These are phyloP conservation scores for Selene dorsalis DNA, from an alignment of 2,797 vertebrate genomes.

Conservation along the genomic window DNA sequence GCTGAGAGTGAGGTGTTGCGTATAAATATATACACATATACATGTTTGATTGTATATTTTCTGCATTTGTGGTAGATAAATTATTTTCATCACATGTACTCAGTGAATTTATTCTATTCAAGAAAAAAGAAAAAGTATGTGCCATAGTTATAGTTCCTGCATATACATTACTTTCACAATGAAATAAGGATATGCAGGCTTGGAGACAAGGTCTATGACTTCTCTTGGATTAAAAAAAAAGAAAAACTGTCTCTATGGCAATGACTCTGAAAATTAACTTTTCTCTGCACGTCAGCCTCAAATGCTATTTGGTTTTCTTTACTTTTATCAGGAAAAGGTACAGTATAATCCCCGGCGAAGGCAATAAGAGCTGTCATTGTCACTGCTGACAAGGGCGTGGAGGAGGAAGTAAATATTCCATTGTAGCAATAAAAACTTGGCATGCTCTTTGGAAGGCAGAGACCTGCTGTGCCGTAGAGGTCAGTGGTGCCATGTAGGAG, in stretches of 20 bases:
- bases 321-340: conserved; percentile 66
- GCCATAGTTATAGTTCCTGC: conserved; percentile 16
- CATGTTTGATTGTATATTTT: conserved; percentile 33
- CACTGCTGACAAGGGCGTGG: conserved; percentile 68
- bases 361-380: conserved; percentile 72
- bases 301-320: conserved; percentile 64
- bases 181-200: conserved; percentile 38
- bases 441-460: conserved; percentile 47
- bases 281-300: conserved; percentile 43
- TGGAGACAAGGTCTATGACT: conserved; percentile 28
- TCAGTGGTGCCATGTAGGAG: conserved; percentile 51
- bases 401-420: conserved; percentile 68
- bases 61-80: conserved; percentile 58
- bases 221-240: conserved; percentile 2
- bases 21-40: too few relatives aligned
- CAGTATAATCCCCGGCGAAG: conserved; percentile 68
- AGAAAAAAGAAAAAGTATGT: conserved; percentile 38
- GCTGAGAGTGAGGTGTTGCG: too few relatives aligned
- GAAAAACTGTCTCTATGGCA: conserved; percentile 49
- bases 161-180: conserved; percentile 33
- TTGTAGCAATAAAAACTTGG: conserved; percentile 58
- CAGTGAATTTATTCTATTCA: conserved; percentile 54
- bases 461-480: conserved; percentile 56
- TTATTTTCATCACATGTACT: conserved; percentile 55
- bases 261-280: conserved; percentile 55